Conservation (phyloP, 2,113 vertebrate species). For the Gymnogyps californianus region DNA sequence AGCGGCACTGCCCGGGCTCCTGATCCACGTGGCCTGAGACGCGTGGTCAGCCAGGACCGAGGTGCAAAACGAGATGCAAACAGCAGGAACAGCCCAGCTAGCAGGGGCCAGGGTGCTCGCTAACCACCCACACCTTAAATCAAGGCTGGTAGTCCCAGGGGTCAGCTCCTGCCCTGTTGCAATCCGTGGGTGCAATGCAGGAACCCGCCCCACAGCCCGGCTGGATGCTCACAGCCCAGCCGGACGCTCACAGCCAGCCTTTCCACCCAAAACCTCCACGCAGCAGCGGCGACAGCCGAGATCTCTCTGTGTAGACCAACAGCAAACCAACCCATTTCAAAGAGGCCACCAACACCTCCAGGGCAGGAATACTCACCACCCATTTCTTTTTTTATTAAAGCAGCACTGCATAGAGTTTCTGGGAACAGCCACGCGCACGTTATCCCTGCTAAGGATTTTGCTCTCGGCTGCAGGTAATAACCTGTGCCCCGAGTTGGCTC, state of each 20-base stretch:
- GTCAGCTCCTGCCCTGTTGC: neutral
- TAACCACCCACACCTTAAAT: neutral
- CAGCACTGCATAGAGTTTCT: neutral
- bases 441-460: neutral
- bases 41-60: rapidly evolving
- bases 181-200: neutral
- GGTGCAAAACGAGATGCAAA: neutral
- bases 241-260: neutral
- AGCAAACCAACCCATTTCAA: neutral
- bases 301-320: neutral
- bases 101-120: neutral
- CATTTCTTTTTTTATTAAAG: neutral
- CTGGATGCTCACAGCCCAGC: neutral
- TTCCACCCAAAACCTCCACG: neutral
- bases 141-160: neutral
- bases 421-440: neutral
- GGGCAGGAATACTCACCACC: neutral
- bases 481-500: neutral
- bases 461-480: neutral
- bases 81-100: neutral
- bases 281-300: neutral
- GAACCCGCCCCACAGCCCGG: neutral
- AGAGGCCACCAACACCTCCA: neutral
- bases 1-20: neutral
- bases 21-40: neutral